A percentile compares a stretch with the other conserved stretches of the same genome.
Conservation (phyloP, 2,113 vertebrate species). For the Hyla sarda region DNA sequence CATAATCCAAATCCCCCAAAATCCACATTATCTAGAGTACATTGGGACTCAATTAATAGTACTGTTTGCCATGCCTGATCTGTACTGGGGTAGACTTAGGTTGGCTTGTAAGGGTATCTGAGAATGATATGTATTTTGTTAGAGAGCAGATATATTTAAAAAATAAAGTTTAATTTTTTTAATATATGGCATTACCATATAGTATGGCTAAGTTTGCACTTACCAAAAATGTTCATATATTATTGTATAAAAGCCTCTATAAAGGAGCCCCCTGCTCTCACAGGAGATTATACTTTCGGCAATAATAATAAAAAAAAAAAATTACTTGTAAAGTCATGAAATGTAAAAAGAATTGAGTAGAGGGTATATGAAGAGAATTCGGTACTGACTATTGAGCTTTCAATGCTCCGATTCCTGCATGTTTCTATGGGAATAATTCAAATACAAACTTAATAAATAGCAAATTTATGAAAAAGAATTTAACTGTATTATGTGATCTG, state of each 20-base stretch:
- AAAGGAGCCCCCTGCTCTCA: neutral
- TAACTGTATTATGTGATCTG: neutral
- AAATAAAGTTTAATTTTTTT: slow-evolving; percentile 50
- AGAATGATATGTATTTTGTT: slow-evolving; percentile 52
- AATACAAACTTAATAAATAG: neutral
- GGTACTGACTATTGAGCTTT: slow-evolving; percentile 8
- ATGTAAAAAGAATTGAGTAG: neutral
- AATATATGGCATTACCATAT: slow-evolving; percentile 50
- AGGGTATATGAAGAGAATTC: neutral
- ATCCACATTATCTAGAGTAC: slow-evolving; percentile 38
- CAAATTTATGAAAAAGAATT: neutral
- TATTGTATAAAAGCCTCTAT: neutral
- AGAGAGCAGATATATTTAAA: slow-evolving; percentile 54
- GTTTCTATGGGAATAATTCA: neutral
- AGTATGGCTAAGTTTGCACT: slow-evolving; percentile 52
- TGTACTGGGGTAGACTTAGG: slow-evolving; percentile 4
- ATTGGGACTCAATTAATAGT: slow-evolving; percentile 31
- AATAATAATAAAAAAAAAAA: neutral
- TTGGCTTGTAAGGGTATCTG: slow-evolving; percentile 18
- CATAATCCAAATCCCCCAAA: slow-evolving; percentile 37
- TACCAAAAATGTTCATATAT: slow-evolving; percentile 31
- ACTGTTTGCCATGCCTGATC: slow-evolving; percentile 36
- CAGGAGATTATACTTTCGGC: slow-evolving; percentile 16
- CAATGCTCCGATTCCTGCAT: neutral
- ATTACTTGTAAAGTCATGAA: neutral